These are phyloP conservation scores for Brachypterus glaber DNA, from an alignment of 2,888 invertebrate genomes.

Conservation along the genomic window DNA sequence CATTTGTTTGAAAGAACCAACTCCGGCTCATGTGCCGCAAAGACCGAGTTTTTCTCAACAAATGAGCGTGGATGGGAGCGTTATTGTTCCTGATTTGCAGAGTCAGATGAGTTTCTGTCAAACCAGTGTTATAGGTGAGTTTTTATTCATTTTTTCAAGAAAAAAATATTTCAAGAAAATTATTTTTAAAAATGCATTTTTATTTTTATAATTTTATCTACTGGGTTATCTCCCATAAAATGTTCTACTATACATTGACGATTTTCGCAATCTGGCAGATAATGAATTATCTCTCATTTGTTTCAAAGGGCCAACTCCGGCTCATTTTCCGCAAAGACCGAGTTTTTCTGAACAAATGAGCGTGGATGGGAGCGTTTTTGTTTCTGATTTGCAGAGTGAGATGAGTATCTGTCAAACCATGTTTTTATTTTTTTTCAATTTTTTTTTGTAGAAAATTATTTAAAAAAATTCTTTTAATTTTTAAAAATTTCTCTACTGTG, in stretches of 20 bases:
- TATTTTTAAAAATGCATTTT: too few relatives aligned
- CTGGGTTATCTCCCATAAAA: conserved; percentile 28
- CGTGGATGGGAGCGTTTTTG: conserved; percentile 24
- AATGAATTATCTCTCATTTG: conserved; percentile 31
- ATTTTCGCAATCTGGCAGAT: too few relatives aligned
- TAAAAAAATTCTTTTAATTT: too few relatives aligned
- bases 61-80: conserved; percentile 26
- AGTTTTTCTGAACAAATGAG: conserved; percentile 26
- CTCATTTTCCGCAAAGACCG: conserved; percentile 45
- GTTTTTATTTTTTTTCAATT: too few relatives aligned
- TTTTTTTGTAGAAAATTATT: too few relatives aligned
- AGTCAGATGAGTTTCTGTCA: too few relatives aligned
- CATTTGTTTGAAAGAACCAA: conserved; percentile 22
- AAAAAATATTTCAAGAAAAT: too few relatives aligned
- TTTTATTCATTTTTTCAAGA: too few relatives aligned
- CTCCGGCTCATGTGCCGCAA: conserved; percentile 42
- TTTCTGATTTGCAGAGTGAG: conserved; percentile 38
- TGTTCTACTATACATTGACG: conserved; percentile 27
- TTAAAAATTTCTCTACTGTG: too few relatives aligned
- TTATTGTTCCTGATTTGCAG: conserved; percentile 39
- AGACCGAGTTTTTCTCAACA: conserved; percentile 34
- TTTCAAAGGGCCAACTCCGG: conserved; percentile 25
- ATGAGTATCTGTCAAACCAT: too few relatives aligned
- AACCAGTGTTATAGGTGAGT: too few relatives aligned
- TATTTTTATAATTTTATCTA: too few relatives aligned